These are phyloP conservation scores for Phasianus colchicus DNA, from an alignment of 2,113 vertebrate genomes.

Conservation along the genomic window DNA sequence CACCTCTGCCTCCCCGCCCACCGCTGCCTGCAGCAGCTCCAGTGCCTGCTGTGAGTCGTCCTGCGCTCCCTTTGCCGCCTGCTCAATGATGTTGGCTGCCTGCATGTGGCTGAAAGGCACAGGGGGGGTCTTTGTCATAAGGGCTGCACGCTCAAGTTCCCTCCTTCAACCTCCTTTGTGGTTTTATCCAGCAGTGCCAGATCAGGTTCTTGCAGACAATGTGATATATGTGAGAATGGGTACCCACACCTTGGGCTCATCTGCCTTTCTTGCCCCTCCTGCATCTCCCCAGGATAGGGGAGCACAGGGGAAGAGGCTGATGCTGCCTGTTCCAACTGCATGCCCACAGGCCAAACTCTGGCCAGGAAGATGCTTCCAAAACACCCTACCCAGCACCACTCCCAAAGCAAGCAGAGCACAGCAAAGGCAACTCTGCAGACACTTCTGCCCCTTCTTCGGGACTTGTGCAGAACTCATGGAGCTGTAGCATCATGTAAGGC, in stretches of 20 bases:
- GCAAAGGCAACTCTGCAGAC: background rate
- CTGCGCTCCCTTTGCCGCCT: constrained; percentile 45
- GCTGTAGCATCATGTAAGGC: background rate
- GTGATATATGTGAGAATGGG: rapidly evolving
- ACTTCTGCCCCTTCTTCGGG: background rate
- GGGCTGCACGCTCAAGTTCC: rapidly evolving
- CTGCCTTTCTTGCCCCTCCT: background rate
- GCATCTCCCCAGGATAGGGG: background rate
- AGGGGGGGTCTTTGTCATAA: background rate
- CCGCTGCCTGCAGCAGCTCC: constrained; percentile 60
- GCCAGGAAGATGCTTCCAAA: background rate
- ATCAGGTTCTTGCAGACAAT: rapidly evolving
- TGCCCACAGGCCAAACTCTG: background rate
- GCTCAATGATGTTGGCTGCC: constrained; percentile 72
- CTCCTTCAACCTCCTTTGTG: rapidly evolving
- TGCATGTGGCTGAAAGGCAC: constrained; percentile 79
- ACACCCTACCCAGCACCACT: background rate
- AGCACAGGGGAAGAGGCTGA: background rate
- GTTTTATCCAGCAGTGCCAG: background rate
- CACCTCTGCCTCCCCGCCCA: constrained; percentile 39
- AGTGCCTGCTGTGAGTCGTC: constrained; percentile 72
- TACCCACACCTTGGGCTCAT: background rate
- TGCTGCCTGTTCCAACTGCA: background rate
- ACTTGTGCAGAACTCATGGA: background rate
- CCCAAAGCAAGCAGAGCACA: background rate